Percentiles rank a stretch among this genome's conserved stretches.
Conservation (phyloP, 2,888 invertebrate species). For the Napeogenes inachia region DNA sequence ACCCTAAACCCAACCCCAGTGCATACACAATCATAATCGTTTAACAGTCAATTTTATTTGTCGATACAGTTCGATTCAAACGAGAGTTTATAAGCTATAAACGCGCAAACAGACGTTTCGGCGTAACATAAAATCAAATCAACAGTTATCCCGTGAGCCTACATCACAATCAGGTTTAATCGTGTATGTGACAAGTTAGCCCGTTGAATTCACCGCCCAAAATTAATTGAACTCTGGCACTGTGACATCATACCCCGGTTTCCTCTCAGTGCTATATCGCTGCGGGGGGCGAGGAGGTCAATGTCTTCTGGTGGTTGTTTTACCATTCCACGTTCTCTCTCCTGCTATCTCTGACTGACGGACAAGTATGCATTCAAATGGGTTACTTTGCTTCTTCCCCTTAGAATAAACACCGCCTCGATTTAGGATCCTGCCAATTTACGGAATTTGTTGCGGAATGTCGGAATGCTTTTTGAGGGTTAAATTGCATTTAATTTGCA, state of each 20-base stretch:
- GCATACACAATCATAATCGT: conserved; percentile 66
- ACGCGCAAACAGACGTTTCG: conserved; percentile 74
- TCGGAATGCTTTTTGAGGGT: conserved; percentile 71
- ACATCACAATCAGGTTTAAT: conserved; percentile 77
- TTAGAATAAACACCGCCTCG: conserved; percentile 62
- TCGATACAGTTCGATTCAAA: conserved; percentile 67
- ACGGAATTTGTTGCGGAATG: conserved; percentile 75
- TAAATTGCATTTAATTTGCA: conserved; percentile 76
- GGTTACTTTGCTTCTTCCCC: conserved; percentile 79
- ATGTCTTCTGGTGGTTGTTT: conserved; percentile 43
- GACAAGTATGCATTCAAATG: conserved; percentile 86
- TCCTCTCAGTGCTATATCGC: conserved; percentile 11
- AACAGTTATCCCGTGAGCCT: conserved; percentile 76
- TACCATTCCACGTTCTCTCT: conserved; percentile 60
- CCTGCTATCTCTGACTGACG: conserved; percentile 82
- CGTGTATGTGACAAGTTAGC: conserved; percentile 76
- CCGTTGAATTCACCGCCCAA: conserved; percentile 44
- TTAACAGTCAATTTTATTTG: conserved; percentile 69
- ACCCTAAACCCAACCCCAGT: conserved; percentile 47
- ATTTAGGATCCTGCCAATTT: conserved; percentile 69
- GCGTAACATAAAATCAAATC: conserved; percentile 77
- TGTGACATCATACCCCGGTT: conserved; percentile 23
- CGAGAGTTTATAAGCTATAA: conserved; percentile 75
- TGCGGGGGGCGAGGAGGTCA: conserved; percentile 42
- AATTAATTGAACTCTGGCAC: conserved; percentile 23